Conservation (phyloP, 2,888 invertebrate genomes). For the Scaptomyza tumidula region DNA sequence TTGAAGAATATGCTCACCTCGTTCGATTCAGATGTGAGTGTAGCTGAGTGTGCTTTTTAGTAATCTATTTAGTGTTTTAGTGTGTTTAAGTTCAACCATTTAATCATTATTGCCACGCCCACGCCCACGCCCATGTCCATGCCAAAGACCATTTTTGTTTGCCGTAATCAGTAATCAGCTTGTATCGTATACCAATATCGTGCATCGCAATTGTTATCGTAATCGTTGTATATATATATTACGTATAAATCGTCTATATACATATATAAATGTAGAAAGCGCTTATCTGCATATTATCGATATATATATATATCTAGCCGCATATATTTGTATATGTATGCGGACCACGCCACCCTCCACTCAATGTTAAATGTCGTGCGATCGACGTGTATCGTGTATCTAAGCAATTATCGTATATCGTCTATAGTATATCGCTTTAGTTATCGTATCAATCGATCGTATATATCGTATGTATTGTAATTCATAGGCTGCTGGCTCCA, state of each 20-base stretch:
- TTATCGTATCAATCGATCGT: slow-evolving; percentile 22
- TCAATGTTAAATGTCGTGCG: slow-evolving; percentile 23
- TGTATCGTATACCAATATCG: slow-evolving; percentile 42
- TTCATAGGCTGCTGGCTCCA: slow-evolving; percentile 88
- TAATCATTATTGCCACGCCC: slow-evolving; percentile 22
- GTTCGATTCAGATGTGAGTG: slow-evolving; percentile 95
- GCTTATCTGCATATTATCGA: slow-evolving; percentile 25
- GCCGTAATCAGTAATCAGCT: slow-evolving; percentile 35
- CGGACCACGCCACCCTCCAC: slow-evolving; percentile 21
- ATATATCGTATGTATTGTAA: slow-evolving; percentile 79
- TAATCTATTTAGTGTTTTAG: neutral
- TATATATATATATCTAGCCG: slow-evolving; percentile 29
- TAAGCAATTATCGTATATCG: slow-evolving; percentile 22
- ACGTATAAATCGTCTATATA: slow-evolving; percentile 1
- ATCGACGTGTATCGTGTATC: slow-evolving; percentile 17
- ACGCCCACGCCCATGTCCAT: slow-evolving; percentile 6
- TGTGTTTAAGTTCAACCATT: neutral
- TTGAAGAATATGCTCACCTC: slow-evolving; percentile 94
- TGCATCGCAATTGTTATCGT: slow-evolving; percentile 39
- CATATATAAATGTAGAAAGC: slow-evolving; percentile 10
- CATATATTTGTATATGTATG: slow-evolving; percentile 32
- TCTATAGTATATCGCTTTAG: slow-evolving; percentile 16
- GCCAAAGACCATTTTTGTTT: slow-evolving; percentile 18
- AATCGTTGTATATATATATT: slow-evolving; percentile 26
- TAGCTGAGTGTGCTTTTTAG: neutral